Evolutionary conservation across 2,888 invertebrate genomes (phyloP).

Genomic region (Oscheius onirici): DNA sequence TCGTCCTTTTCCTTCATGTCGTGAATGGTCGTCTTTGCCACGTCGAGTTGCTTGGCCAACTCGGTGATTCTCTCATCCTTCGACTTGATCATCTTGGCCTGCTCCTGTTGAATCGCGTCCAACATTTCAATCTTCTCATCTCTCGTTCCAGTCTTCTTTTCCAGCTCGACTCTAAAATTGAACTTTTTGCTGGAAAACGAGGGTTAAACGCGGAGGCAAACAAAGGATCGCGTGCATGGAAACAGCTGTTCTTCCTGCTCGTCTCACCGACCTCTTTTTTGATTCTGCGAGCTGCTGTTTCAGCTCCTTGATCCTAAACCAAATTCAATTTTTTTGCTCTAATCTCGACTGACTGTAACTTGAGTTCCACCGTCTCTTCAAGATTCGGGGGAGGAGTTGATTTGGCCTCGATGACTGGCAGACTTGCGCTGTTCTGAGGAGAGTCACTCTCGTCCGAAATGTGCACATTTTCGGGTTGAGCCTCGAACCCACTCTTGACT

Average conservation of each 20-base stretch:
- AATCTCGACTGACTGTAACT: slow-evolving; percentile 20
- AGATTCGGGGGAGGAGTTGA: neutral
- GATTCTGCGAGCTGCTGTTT: slow-evolving; percentile 20
- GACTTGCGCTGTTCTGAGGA: neutral
- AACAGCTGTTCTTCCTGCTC: neutral
- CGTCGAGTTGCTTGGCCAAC: slow-evolving; percentile 6
- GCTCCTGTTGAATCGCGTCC: slow-evolving; percentile 20
- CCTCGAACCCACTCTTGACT: slow-evolving; percentile 50
- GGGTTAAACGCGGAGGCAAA: neutral
- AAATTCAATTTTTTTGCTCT: neutral
- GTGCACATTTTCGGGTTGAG: slow-evolving; percentile 56
- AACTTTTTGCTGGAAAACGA: neutral
- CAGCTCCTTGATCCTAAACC: slow-evolving; percentile 24
- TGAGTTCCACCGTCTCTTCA: slow-evolving; percentile 22
- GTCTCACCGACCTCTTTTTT: slow-evolving; percentile 19
- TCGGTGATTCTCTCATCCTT: slow-evolving; percentile 23
- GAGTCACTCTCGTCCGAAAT: slow-evolving; percentile 47
- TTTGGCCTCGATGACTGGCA: slow-evolving; percentile 8
- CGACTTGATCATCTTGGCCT: slow-evolving; percentile 22
- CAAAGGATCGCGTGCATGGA: neutral
- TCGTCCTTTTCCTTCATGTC: slow-evolving; percentile 46
- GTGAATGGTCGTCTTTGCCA: slow-evolving; percentile 18
- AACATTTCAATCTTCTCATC: slow-evolving; percentile 20
- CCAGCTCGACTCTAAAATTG: slow-evolving; percentile 15
- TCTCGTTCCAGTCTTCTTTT: neutral